phyloP scores from a whole-genome alignment of 2,113 vertebrate genomes.

The Hydrolagus affinis region DNA sequence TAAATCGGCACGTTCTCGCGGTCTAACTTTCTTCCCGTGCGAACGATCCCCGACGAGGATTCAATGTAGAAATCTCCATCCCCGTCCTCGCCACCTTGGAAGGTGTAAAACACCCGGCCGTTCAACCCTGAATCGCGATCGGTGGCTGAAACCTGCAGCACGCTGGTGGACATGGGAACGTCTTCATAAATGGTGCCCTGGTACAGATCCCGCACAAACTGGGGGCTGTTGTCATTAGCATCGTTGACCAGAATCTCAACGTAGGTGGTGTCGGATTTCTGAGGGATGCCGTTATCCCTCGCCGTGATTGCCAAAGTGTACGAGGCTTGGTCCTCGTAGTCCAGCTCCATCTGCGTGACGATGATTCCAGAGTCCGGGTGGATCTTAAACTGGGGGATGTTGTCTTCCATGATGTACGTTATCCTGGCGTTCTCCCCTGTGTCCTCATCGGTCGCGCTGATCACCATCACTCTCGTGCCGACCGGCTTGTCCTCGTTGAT shows the following conservation, averaged over 20 bases:
- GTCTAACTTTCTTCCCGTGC: slow-evolving; percentile 80
- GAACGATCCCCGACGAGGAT: slow-evolving; percentile 81
- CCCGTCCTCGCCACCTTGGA: slow-evolving; percentile 81
- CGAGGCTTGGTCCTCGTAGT: slow-evolving; percentile 87
- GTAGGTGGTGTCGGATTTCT: slow-evolving; percentile 85
- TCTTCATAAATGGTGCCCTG: slow-evolving; percentile 81
- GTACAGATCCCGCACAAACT: slow-evolving; percentile 76
- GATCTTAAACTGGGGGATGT: slow-evolving; percentile 82
- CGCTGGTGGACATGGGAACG: slow-evolving; percentile 71
- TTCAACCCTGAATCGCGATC: slow-evolving; percentile 82
- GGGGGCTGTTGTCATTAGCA: slow-evolving; percentile 80
- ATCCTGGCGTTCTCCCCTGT: slow-evolving; percentile 89
- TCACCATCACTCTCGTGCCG: slow-evolving; percentile 76
- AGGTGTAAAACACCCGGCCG: slow-evolving; percentile 78
- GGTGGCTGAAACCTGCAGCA: slow-evolving; percentile 84
- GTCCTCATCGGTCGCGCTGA: slow-evolving; percentile 85
- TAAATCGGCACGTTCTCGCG: slow-evolving; percentile 83
- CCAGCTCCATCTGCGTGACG: slow-evolving; percentile 79
- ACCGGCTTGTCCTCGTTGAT: slow-evolving; percentile 75
- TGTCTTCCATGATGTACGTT: slow-evolving; percentile 85
- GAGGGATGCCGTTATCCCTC: slow-evolving; percentile 85
- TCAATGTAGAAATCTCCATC: slow-evolving; percentile 88
- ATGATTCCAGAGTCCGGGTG: slow-evolving; percentile 79
- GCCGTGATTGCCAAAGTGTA: slow-evolving; percentile 85
- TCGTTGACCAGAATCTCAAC: slow-evolving; percentile 86